Base-by-base conservation (phyloP, 2,113 vertebrate species). In the Hiodon alosoides region DNA sequence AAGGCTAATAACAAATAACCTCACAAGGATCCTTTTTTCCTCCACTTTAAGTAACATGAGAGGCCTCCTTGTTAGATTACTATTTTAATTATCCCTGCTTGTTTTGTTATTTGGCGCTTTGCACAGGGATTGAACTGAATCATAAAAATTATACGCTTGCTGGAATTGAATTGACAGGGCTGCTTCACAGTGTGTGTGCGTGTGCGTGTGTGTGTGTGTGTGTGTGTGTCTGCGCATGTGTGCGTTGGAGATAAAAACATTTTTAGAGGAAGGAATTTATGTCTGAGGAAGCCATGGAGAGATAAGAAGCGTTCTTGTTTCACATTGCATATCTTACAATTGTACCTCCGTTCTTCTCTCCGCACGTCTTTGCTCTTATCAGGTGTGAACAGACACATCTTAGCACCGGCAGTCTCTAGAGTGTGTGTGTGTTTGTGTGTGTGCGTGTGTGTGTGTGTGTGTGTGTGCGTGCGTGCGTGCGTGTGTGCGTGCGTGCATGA, bases 291-390 rank as follows among this genome's bases (percentile, higher is more conserved):
- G 31, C 31, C 31, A 31, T 31, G 31, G 31, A 31, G 31, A 51
- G 74, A 67, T 67, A 71, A 76, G 61, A 48, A 3, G 0, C 16
- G 59, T 52, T 69, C 61, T 69, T 71, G 69, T 14, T 71, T 14
- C 68, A 71, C 69, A 17, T 17, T 60, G 16, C 50, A 60, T 67
- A 54, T 51, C 54, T 57, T n/a, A 67, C 47, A 47, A 52, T 65
- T 16, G 10, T 14, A 72, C 62, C 5, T n/a, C 62, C 4, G 58
- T 52, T 61, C 70, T 2, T 46, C 60, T 55, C 13, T 54, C 59
- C n/a, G 8, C 9, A 5, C 62, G 50, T 67, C 47, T 17, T 17
- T 6, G 51, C 58, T 53, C 75, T 76, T 71, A 76, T 76, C 75
- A 11, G 53, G 75, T 71, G 3, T 55, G 3, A 50, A 52, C 75